Base-by-base conservation (phyloP, 1,140 invertebrate species). In the Hyles vespertilio region DNA sequence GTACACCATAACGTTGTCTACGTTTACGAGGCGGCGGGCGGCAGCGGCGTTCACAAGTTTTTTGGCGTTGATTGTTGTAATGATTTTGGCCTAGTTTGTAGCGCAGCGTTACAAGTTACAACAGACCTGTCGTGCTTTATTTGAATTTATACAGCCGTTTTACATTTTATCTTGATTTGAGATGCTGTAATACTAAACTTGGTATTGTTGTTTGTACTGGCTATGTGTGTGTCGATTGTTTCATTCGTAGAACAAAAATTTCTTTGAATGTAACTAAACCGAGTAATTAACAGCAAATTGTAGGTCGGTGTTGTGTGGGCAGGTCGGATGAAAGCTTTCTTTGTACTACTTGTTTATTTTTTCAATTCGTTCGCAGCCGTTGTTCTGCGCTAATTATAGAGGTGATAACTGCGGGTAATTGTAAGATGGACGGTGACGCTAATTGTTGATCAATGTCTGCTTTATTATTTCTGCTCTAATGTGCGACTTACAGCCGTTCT, bases 321-420 rank as follows among this genome's bases (percentile, higher is more conserved):
- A 67, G 80, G 69, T 77, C 72, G 64, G 62, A 80, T 79, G 74
- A 82, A 84, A 71, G 70, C 71, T 66, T 68, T 76, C 83, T 81
- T 88, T 88, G 83, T 86, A 54, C 62, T 51, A 67, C 44, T 52
- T 80, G 79, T 88, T 85, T 84, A 74, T 81, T 81, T 79, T 80
- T 81, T 74, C 63, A 77, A 79, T 83, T 79, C 59, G 51, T 79
- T 80, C 70, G 54, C 58, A 59, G 67, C 61, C 63, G 61, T 51
- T 63, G 33, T 48, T 59, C 55, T 58, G 63, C 67, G 66, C 61
- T 82, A 79, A 87, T 88, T 82, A 73, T 64, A 72, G 55, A 59
- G 63, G 70, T 72, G 67, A 71, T 78, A 75, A 79, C 61, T 66
- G 11, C 50, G 32, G 6, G 66, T 65, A 69, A 66, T 52, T 59